phyloP scores from a whole-genome alignment of 2,797 vertebrate species.

The Gephyroberyx darwinii region DNA sequence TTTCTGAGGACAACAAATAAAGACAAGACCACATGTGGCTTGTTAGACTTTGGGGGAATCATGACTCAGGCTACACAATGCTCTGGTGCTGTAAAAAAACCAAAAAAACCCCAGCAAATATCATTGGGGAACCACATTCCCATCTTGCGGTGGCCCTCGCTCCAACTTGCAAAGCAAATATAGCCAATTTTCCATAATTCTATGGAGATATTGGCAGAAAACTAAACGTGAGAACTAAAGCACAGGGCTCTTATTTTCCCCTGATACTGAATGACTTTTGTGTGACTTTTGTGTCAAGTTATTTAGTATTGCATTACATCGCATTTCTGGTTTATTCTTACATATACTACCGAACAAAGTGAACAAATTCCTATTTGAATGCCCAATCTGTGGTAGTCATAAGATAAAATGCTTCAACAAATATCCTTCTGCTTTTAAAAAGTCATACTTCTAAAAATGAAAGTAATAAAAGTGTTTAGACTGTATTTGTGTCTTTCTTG shows the following conservation, averaged over 20 bases:
- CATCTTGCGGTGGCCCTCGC: not conserved
- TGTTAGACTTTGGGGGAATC: not conserved
- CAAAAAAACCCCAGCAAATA: not conserved
- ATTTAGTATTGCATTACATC: not conserved
- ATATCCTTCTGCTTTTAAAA: too few relatives aligned
- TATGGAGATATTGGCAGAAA: not conserved
- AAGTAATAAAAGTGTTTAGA: too few relatives aligned
- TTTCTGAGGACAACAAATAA: conserved; percentile 58
- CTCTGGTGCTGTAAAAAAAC: not conserved
- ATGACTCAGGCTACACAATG: not conserved
- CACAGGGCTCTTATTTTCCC: too few relatives aligned
- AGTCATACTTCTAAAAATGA: too few relatives aligned
- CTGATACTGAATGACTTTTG: not conserved
- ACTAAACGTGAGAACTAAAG: not conserved
- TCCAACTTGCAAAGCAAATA: not conserved
- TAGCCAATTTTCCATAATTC: not conserved
- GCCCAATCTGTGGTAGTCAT: too few relatives aligned
- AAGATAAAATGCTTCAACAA: too few relatives aligned
- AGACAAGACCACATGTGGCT: not conserved
- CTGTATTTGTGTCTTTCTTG: too few relatives aligned
- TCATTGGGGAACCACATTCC: not conserved
- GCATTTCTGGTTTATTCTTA: not conserved
- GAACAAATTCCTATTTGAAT: too few relatives aligned
- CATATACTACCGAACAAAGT: too few relatives aligned
- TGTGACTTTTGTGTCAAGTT: not conserved